Evolutionary conservation across 2,888 invertebrate genomes (phyloP), one percentile per base, ranked within the genome.

Genomic region (Flexamia atlantica): DNA sequence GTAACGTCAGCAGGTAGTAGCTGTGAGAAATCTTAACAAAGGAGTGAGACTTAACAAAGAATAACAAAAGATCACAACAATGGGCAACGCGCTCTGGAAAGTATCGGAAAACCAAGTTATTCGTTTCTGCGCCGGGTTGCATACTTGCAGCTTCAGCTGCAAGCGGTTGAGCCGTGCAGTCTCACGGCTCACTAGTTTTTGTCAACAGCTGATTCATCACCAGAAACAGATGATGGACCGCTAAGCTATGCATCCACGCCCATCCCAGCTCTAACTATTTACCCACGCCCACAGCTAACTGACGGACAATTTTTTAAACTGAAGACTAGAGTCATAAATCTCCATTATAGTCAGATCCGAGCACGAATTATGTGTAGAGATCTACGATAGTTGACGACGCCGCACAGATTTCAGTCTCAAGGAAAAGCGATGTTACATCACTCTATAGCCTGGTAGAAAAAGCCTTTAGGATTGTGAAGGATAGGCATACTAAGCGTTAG

Each of bases 171-270:
- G 23, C 20, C 53, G 20, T 3, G 53, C 64, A 12, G 64, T 64
- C 64, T 64, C 76, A 76, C 46, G 46, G 76, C 17, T 76, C 76
- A 46, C 76, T 50, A 14, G 25, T 76, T 74, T 76, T 46, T 76
- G 76, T 76, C 76, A 76, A 76, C 76, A 76, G 76, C 76, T 46
- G 76, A 76, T 76, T 76, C 76, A 46, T 28, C 28, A 36, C 72
- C 40, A 36, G 42, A 23, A 25, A 32, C 72, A 72, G 36, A 36
- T 72, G 72, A 72, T 72, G 72, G 42, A 36, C 72, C 64, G 64
- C 64, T 14, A 64, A 64, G 28, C 3, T 30, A 64, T 64, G 64
- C 64, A 17, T 64, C 64, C 64, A 64, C 64, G 64, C 64, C 64
- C 64, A 64, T 28, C 64, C 64, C 4, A 12, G 64, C 30, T 30